Evolutionary conservation across 2,797 vertebrate genomes (phyloP).

Genomic region (Neoniphon sammara): DNA sequence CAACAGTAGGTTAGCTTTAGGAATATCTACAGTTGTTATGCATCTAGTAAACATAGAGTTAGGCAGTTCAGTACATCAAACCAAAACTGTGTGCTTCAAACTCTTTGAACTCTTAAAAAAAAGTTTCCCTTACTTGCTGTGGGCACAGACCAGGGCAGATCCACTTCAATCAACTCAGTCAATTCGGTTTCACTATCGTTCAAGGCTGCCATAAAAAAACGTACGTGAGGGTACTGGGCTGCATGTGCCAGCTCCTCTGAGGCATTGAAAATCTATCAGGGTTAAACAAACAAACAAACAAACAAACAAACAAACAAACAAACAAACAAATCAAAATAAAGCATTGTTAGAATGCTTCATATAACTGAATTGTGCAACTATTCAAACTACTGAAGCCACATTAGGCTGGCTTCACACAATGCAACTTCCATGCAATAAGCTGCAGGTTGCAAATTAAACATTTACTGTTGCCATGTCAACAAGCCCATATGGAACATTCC

Average conservation of each 20-base stretch:
- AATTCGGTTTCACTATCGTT: slow-evolving; percentile 77
- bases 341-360: background rate
- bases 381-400: background rate
- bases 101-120: slow-evolving; percentile 12
- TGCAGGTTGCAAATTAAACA: too few species aligned
- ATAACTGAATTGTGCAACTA: background rate
- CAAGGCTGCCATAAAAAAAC: slow-evolving; percentile 82
- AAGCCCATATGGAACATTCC: too few species aligned
- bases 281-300: background rate
- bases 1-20: background rate
- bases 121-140: slow-evolving; percentile 73
- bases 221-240: slow-evolving; percentile 82
- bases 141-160: slow-evolving; percentile 87
- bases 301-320: background rate
- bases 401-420: too few species aligned
- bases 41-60: background rate
- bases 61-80: background rate
- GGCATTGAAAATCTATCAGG: slow-evolving; percentile 85
- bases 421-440: too few species aligned
- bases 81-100: slow-evolving; percentile 17
- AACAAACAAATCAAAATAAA: background rate
- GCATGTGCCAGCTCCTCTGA: slow-evolving; percentile 80
- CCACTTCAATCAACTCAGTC: slow-evolving; percentile 80
- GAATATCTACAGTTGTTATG: background rate
- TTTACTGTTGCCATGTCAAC: too few species aligned